A percentile compares a stretch with the other conserved stretches of the same genome.
These are phyloP conservation scores for Tholera decimalis DNA, from an alignment of 2,888 invertebrate species.

Conservation along the genomic window DNA sequence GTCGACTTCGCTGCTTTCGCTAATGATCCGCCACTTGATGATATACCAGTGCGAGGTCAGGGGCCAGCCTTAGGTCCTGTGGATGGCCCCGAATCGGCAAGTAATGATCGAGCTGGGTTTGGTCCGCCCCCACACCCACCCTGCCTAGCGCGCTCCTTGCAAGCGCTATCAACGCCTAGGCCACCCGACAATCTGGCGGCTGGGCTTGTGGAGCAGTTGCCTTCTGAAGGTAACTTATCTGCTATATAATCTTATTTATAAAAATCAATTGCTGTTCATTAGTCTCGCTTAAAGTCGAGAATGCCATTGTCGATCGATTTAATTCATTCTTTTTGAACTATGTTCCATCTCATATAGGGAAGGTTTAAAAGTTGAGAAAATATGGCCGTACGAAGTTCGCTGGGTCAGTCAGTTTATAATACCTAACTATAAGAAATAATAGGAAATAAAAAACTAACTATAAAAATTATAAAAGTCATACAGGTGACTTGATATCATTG, in stretches of 20 bases:
- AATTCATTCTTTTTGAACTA: no score
- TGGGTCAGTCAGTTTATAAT: no score
- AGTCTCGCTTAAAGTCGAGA: no score
- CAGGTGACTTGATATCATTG: neutral
- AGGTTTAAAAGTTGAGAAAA: no score
- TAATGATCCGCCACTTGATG: slow-evolving; percentile 18
- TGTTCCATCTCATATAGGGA: no score
- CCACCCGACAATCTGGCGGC: slow-evolving; percentile 91
- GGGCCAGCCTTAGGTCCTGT: neutral
- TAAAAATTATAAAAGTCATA: no score
- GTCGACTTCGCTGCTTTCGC: slow-evolving; percentile 37
- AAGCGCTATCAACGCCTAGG: slow-evolving; percentile 92
- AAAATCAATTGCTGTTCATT: no score
- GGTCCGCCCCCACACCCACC: slow-evolving; percentile 88
- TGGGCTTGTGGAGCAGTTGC: slow-evolving; percentile 93
- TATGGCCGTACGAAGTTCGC: no score
- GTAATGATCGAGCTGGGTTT: slow-evolving; percentile 71
- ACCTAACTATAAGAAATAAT: no score
- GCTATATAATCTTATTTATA: no score
- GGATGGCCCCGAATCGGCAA: neutral
- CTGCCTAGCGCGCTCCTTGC: slow-evolving; percentile 92
- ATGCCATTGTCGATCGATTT: no score
- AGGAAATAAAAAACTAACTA: no score
- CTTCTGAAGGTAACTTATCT: slow-evolving; percentile 95
- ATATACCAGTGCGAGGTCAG: slow-evolving; percentile 9